A percentile compares a stretch with the other conserved stretches of the same genome.
Conservation (phyloP, 2,797 vertebrate genomes). For the Gephyroberyx darwinii region DNA sequence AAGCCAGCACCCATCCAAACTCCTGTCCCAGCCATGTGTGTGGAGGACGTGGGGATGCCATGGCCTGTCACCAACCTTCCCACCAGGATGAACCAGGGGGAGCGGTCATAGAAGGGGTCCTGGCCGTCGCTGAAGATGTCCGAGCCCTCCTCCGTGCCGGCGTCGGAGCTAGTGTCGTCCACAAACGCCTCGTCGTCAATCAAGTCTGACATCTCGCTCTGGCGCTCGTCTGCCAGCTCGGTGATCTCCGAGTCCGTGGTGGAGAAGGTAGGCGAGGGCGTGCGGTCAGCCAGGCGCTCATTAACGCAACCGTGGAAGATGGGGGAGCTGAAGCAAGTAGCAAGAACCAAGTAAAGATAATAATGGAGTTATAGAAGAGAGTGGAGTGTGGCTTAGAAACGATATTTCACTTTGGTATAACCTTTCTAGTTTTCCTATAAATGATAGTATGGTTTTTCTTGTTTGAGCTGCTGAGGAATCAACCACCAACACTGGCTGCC, state of each 20-base stretch:
- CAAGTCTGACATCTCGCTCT: conserved; percentile 97
- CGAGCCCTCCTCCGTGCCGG: conserved; percentile 96
- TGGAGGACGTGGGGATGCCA: conserved; percentile 32
- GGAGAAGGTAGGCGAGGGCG: conserved; percentile 98
- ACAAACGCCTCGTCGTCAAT: conserved; percentile 97
- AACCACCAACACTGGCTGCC: not conserved
- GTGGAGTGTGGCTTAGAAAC: conserved; percentile 1
- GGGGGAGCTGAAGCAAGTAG: conserved; percentile 87
- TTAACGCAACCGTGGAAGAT: conserved; percentile 99
- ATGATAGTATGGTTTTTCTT: not conserved
- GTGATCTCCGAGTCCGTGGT: conserved; percentile 99
- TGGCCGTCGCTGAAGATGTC: conserved; percentile 98
- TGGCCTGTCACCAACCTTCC: conserved; percentile 94
- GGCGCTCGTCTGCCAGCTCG: conserved; percentile 97
- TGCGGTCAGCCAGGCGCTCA: conserved; percentile 96
- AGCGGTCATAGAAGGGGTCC: conserved; percentile 99
- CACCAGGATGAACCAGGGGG: conserved; percentile 99
- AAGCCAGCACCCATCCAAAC: conserved; percentile 45
- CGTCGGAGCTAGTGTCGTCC: conserved; percentile 98
- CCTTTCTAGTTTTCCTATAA: conserved; percentile 6
- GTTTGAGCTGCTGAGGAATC: not conserved
- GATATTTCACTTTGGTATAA: not conserved
- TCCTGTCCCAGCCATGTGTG: conserved; percentile 49
- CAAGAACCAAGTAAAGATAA: conserved; percentile 59
- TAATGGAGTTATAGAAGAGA: conserved; percentile 37